These are phyloP conservation scores for Okapia johnstoni DNA, from an alignment of 2,113 vertebrate species.

Conservation along the genomic window DNA sequence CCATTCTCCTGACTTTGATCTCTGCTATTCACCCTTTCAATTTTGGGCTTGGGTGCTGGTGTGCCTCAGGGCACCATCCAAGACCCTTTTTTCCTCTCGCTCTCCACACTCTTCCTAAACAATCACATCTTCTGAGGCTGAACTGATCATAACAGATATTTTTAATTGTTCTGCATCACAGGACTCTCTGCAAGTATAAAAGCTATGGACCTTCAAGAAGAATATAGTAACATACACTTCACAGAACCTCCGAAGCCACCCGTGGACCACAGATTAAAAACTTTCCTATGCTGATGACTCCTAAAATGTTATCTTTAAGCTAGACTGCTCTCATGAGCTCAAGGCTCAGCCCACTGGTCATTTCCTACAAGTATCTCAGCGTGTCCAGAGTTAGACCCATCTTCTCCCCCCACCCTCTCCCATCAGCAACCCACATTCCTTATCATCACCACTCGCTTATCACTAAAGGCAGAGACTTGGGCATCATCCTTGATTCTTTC, in stretches of 20 bases:
- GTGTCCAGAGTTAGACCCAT: not conserved
- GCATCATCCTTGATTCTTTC: not conserved
- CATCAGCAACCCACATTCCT: not conserved
- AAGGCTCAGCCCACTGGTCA: not conserved
- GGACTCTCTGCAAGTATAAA: conserved; percentile 22
- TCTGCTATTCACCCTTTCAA: not conserved
- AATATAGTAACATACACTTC: not conserved
- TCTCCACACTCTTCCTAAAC: not conserved
- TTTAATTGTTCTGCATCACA: not conserved
- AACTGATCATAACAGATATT: not conserved
- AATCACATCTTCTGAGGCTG: not conserved
- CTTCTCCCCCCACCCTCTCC: not conserved
- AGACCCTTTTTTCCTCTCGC: not conserved
- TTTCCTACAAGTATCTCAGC: not conserved
- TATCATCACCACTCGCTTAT: not conserved
- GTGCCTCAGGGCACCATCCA: not conserved
- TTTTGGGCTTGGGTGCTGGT: not conserved
- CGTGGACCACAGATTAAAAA: not conserved
- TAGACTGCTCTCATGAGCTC: not conserved
- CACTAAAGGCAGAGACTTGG: not conserved
- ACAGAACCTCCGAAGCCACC: not conserved
- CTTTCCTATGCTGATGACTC: not conserved
- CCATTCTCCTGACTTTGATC: not conserved
- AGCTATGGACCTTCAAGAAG: not conserved
- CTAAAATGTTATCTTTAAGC: not conserved